Base-by-base conservation (phyloP, 2,113 vertebrate genomes). In the Perognathus longimembris region DNA sequence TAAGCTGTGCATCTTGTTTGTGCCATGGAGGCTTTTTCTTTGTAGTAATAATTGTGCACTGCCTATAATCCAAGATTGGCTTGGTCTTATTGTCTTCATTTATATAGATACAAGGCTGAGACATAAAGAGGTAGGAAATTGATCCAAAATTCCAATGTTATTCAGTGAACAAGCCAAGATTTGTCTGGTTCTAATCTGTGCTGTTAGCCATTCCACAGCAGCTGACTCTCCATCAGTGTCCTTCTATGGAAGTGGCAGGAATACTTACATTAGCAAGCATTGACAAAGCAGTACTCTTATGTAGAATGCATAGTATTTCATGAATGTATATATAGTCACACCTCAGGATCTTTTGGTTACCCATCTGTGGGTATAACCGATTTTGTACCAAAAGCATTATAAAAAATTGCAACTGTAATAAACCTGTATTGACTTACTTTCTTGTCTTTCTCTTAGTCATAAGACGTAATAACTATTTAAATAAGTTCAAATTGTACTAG, bases 31-130 rank as follows among this genome's bases (percentile, higher is more conserved):
- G 70, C 15, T 78, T 66, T 26, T 2, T 7, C 36, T 1, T 61
- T 42, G 76, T 79, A 40, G 26, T 78, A 50, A 80, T 67, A 61
- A 57, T 67, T 88, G 4, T 61, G 20, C 24, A 67, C 63, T 26
- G 30, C 0, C n/a, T 67, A 38, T 30, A 36, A 36, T 26, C 30
- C 30, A 42, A 76, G 26, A 45, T 71, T 21, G 5, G 38, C 40
- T 54, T 61, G 17, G 0, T 28, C 88, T 73, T 1, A 30, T n/a
- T 80, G n/a, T 24, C 75, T 3, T 76, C 24, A 26, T 57, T 70
- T 94, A 45, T 88, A 67, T 32, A 67, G 85, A 76, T 18, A 89
- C 54, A 69, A 80, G n/a, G 81, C 38, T 66, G 54, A 92, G 38
- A 75, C 22, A 20, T 74, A 40, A 79, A n/a, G 40, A 21, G 57